Base-by-base conservation (phyloP, 2,113 vertebrate genomes). In the Atherinomorus stipes region DNA sequence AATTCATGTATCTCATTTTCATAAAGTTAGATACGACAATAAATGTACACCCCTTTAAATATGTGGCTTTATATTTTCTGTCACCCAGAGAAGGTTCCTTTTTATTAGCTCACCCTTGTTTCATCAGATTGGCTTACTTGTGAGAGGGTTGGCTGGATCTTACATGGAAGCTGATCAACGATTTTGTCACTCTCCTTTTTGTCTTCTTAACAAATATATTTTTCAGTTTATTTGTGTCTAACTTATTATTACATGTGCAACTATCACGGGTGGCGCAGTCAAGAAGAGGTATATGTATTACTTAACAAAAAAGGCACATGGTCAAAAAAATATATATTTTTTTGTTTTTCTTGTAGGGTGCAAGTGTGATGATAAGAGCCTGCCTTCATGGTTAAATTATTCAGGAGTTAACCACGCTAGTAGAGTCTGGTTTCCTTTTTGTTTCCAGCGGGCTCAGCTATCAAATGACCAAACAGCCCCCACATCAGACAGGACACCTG, bases 301-400 rank as follows among this genome's bases (percentile, higher is more conserved):
- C 31, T 52, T 25, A 23, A 53, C 44, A 54, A 42, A 64, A 51
- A 25, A 61, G 59, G 60, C 61, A 21, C 64, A 80, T 21, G 52
- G 59, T 54, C 61, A 42, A 42, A 69, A 73, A 52, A n/a, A n/a
- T n/a, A n/a, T n/a, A n/a, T n/a, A n/a, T n/a, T n/a, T n/a, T 79
- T 19, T 1, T 47, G 49, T 42, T 66, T 56, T 38, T 22, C 64
- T 28, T 79, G 64, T 80, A 61, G 51, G 59, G 64, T 66, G 75
- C 63, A 81, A 62, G 58, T 45, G 51, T 26, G 62, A 76, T 77
- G 64, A 88, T 66, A 76, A 80, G 66, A 81, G 64, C 76, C 60
- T 72, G 81, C 62, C 62, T 88, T 83, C 74, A 40, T 62, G 74
- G 68, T 61, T 95, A 71, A 94, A 95, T 94, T 84, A 94, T 95